Evolutionary conservation across 2,797 vertebrate species (phyloP), one percentile per base, ranked within the genome.

Genomic region (Enteromius mattozi): DNA sequence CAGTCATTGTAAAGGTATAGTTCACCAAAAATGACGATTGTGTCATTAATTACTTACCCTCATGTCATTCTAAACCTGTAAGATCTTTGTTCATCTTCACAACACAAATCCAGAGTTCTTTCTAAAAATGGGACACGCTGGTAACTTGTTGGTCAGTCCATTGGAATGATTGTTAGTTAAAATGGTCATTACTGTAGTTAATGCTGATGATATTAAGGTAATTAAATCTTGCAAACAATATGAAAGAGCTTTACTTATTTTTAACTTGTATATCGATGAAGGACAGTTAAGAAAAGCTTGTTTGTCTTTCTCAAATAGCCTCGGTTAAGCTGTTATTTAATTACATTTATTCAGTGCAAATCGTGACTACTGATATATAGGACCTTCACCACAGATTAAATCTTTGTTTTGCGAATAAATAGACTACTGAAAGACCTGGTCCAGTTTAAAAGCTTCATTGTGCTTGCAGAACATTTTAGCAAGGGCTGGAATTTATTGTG

Each of bases 351-450:
- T 66, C 63, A 66, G 7, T 35, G 19, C 63, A 66, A 40, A 69
- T 40, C 10, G 9, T 78, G 59, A 45, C n/a, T 63, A 33, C 24
- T 65, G 14, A n/a, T 56, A 14, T 56, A 61, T 30, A 49, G 42
- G 63, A 66, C 63, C 63, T 66, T 35, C 63, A 66, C 66, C 3
- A 33, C n/a, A 81, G 16, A 27, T 56, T 0, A 16, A 24, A 61
- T 82, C 0, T 61, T 81, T 81, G 6, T 37, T 71, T 72, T 37
- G n/a, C 9, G 45, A 74, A 72, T 17, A 61, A 81, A 71, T 47
- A 63, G 6, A 63, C 10, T 49, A 63, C 24, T 47, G 33, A 24
- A 63, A 74, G 0, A 74, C 24, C 16, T 65, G 27, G 27, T 30
- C 40, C 30, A 7, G 13, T 49, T 61, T 24, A 63, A 82, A 49